Evolutionary conservation across 2,888 invertebrate genomes (phyloP), one percentile per base, ranked within the genome.

Genomic region (Amphipyra tragopoginis): DNA sequence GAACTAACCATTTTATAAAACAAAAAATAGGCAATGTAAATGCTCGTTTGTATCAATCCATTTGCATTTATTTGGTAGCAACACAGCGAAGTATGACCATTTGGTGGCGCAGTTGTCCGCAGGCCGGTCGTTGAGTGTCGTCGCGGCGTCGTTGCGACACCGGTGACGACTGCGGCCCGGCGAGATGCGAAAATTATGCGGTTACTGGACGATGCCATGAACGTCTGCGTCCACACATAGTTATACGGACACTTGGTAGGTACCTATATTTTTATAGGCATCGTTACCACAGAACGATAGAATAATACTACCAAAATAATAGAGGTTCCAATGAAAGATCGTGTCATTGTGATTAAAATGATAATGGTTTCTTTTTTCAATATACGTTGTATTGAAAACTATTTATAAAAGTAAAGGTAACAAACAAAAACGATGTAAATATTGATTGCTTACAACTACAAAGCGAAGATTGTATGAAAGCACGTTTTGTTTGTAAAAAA

Each of bases 181-280:
- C 55, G 65, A 73, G 75, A 82, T 80, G 89, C 75, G 87, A 87
- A 90, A 87, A 91, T 90, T 90, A 91, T 91, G 84, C 88, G 86
- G 86, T 78, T 67, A 70, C 72, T 80, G 82, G 79, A 79, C 81
- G 72, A 65, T 60, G 72, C 72, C 76, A 83, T 86, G 84, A 83
- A 84, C 80, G 80, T 72, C 77, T 55, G 71, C 73, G 77, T 75
- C 68, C 66, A 67, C 56, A 59, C 56, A 51, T 47, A 49, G 21
- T 53, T 33, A 66, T 49, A 59, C 42, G 26, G 26, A 40, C 49
- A 39, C 49, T 40, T 21, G 29, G 51, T 45, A 47, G 52, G 29
- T 45, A 47, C 38, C 50, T 74, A 68, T 50, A 53, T 53, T 49
- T 53, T 68, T 71, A 44, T 54, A 21, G 40, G 21, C 53, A 53